Evolutionary conservation across 2,888 invertebrate genomes (phyloP), one percentile per base, ranked within the genome.

Genomic region (Mycogona germanica): DNA sequence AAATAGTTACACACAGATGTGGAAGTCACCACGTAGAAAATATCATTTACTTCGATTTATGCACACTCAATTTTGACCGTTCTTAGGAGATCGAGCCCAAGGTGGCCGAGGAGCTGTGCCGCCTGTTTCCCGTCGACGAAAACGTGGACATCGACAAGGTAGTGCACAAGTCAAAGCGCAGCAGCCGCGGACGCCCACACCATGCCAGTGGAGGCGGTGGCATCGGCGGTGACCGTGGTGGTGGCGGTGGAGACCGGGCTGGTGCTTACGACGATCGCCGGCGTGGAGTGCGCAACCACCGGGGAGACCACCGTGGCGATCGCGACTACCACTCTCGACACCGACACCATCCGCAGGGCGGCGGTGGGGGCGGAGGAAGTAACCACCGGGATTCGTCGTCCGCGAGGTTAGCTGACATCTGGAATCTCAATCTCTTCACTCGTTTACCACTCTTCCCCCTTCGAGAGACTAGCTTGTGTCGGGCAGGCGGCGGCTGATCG

Each of bases 91-190:
- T 97, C 62, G 96, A 96, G 69, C 93, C 95, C 2, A 81, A 87
- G 69, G 88, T 92, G 52, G 97, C 92, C 19, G 89, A 91, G 69
- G 91, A 93, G 68, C 73, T 97, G 56, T 97, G 92, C 67, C 80
- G 93, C 57, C 73, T 96, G 45, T 97, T 97, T 71, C 86, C 92
- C 2, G 84, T 89, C 70, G 97, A 97, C 71, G 85, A 88, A 61
- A 82, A 71, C 30, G 83, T 91, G 63, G 91, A 92, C 73, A 78
- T 92, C 76, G 87, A 87, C 19, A 84, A 87, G 19, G 85, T 91
- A 61, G 70, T 92, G 60, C 78, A 86, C 59, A 82, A 87, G 67
- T 85, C 88, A 87, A 88, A 69, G 79, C 85, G 21, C 81, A 86
- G 56, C 29, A 40, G 48, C 21, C n/a, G 54, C 40, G 49, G 49